Conservation (phyloP, 2,797 vertebrate genomes). For the Setipinna tenuifilis region DNA sequence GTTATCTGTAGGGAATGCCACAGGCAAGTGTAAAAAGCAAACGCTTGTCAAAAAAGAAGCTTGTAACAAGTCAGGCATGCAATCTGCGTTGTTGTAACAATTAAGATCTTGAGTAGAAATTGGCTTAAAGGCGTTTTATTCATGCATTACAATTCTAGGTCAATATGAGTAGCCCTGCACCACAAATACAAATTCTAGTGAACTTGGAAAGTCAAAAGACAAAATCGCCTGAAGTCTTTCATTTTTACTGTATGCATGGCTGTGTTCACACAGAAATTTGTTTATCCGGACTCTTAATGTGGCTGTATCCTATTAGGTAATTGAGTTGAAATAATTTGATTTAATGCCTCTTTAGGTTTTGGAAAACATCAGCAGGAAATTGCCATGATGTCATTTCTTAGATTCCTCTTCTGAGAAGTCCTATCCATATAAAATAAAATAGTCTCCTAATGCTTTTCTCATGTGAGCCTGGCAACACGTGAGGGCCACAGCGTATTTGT, state of each 20-base stretch:
- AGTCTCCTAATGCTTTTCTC: constrained; percentile 11
- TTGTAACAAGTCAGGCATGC: background rate
- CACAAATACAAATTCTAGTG: background rate
- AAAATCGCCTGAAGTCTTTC: background rate
- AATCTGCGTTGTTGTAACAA: too few species aligned
- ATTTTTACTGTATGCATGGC: background rate
- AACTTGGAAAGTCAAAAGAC: background rate
- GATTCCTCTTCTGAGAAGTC: background rate
- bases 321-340: constrained; percentile 23
- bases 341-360: constrained; percentile 1
- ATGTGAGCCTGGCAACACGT: background rate
- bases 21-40: background rate
- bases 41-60: background rate
- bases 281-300: background rate
- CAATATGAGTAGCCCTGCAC: background rate
- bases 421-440: background rate
- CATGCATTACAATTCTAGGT: too few species aligned
- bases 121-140: too few species aligned
- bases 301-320: background rate
- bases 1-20: background rate
- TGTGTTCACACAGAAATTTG: background rate
- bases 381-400: background rate
- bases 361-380: background rate
- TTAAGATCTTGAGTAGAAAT: too few species aligned
- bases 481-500: background rate